Percentiles rank a stretch among this genome's conserved stretches.
These are phyloP conservation scores for Glaucopsyche alexis DNA, from an alignment of 2,888 invertebrate species.

Conservation along the genomic window DNA sequence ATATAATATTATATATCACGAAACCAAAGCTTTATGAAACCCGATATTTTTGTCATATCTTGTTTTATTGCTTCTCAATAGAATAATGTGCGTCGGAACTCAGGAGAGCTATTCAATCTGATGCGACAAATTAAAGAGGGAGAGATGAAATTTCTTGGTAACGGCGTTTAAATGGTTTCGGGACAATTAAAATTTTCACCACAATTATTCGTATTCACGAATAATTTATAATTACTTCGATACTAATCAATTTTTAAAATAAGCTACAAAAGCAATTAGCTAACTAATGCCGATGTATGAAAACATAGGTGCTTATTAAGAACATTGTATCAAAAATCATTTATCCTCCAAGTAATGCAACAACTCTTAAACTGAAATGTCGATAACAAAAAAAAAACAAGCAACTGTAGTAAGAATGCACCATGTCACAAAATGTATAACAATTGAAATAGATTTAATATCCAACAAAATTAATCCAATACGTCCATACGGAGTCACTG, in stretches of 20 bases:
- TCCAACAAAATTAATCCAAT: constrained; percentile 67
- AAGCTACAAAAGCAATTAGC: too few relatives aligned
- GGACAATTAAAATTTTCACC: background rate
- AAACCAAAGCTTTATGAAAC: constrained; percentile 79
- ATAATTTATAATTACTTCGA: background rate
- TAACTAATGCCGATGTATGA: too few relatives aligned
- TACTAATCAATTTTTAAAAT: background rate
- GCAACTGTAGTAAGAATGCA: constrained; percentile 6
- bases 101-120: constrained; percentile 60
- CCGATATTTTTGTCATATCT: constrained; percentile 81
- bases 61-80: constrained; percentile 73
- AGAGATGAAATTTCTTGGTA: constrained; percentile 42
- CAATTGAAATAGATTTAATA: constrained; percentile 23
- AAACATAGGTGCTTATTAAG: too few relatives aligned
- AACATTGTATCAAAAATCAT: too few relatives aligned
- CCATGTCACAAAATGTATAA: constrained; percentile 2
- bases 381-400: background rate
- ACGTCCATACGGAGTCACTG: constrained; percentile 65
- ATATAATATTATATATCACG: constrained; percentile 78
- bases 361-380: background rate
- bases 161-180: constrained; percentile 20
- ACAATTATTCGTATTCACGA: background rate
- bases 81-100: constrained; percentile 57
- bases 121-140: constrained; percentile 55
- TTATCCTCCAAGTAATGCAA: background rate